Evolutionary conservation across 92 coral and sea anemone genomes (phyloP).

Genomic region (Porites rus): DNA sequence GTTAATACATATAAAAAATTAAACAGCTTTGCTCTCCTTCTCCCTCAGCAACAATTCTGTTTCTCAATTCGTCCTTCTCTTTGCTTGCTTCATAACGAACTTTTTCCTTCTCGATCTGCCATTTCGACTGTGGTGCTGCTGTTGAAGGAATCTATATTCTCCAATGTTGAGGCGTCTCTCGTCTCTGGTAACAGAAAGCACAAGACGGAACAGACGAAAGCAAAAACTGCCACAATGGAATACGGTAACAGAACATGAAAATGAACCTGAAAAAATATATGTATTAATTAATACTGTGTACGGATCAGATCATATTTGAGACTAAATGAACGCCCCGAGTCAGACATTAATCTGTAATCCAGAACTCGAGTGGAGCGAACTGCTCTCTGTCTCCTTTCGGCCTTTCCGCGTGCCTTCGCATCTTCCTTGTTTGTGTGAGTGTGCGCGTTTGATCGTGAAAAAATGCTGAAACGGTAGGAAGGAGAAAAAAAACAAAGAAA

Average conservation of each 20-base stretch:
- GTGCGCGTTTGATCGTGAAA: no score
- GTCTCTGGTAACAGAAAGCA: constrained; percentile 51
- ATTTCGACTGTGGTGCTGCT: not conserved
- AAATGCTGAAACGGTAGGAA: no score
- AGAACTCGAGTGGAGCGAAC: no score
- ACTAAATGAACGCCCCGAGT: no score
- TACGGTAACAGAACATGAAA: constrained; percentile 25
- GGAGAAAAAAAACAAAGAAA: no score
- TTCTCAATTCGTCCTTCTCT: constrained; percentile 23
- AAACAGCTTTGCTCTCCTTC: not conserved
- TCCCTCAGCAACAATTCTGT: constrained; percentile 1
- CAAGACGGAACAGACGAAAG: constrained; percentile 4
- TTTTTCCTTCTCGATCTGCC: not conserved
- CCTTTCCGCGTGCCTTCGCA: no score
- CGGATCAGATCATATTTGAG: no score
- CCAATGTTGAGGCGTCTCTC: constrained; percentile 8
- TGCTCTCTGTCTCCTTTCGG: no score
- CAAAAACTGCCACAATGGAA: no score
- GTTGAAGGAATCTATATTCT: constrained; percentile 34
- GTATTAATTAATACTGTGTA: no score
- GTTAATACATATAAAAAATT: not conserved
- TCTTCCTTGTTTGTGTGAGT: no score
- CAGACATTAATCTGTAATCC: no score
- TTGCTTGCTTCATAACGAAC: constrained; percentile 5
- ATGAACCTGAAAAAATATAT: constrained; percentile 13